Evolutionary conservation across 2,797 vertebrate species (phyloP).

Genomic region (Phrynocephalus guinanensis): DNA sequence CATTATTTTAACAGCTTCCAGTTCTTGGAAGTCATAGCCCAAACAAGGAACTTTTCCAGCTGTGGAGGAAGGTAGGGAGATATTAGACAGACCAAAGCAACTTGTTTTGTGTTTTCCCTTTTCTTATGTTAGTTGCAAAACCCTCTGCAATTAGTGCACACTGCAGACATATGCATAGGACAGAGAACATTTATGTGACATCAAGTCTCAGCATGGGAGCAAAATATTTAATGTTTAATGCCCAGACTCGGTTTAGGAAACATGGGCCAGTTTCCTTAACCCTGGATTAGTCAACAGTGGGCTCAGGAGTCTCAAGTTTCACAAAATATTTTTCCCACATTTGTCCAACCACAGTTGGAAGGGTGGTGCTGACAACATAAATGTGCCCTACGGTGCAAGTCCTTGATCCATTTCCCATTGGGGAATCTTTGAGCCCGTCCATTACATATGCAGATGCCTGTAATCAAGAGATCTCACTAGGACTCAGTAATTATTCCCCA

Average conservation of each 20-base stretch:
- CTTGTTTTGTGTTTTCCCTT: conserved; percentile 34
- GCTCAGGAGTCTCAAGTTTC: conserved; percentile 82
- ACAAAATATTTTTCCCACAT: conserved; percentile 86
- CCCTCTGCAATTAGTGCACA: background rate
- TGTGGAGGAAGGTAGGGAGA: conserved; percentile 17
- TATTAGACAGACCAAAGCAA: conserved; percentile 42
- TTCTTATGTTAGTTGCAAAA: conserved; percentile 28
- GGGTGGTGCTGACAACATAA: conserved; percentile 82
- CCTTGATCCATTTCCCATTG: conserved; percentile 69
- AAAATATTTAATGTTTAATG: conserved; percentile 79
- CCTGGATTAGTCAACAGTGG: conserved; percentile 75
- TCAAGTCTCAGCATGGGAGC: conserved; percentile 75
- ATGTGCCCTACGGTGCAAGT: conserved; percentile 80
- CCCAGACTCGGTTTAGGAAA: conserved; percentile 72
- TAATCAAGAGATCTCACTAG: conserved; percentile 76
- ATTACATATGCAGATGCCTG: conserved; percentile 77
- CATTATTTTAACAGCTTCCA: too few relatives aligned
- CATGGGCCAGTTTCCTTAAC: conserved; percentile 69
- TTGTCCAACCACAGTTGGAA: conserved; percentile 77
- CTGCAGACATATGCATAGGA: conserved; percentile 42
- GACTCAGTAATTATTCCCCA: conserved; percentile 79
- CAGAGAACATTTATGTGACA: conserved; percentile 65
- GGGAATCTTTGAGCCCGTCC: conserved; percentile 69
- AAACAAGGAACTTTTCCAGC: too few relatives aligned
- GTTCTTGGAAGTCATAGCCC: too few relatives aligned